Evolutionary conservation across 2,797 vertebrate species (phyloP), one percentile per base, ranked within the genome.

Genomic region (Lacerta viridis): DNA sequence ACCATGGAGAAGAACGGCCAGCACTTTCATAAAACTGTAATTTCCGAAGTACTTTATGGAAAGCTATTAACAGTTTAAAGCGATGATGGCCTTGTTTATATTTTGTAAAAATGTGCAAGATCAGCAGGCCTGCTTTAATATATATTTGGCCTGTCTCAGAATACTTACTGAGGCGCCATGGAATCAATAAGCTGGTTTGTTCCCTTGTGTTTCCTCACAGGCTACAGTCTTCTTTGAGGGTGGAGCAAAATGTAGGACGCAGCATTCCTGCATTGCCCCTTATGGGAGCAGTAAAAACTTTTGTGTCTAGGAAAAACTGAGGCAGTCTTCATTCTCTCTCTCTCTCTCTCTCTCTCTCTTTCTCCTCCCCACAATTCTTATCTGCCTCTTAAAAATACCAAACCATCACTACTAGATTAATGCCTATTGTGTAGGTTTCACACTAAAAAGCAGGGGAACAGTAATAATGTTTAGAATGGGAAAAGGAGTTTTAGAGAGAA

Each of bases 401-500:
- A 74, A 84, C 68, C 17, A 64, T 23, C 61, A 64, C 20, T 79
- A n/a, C 10, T 81, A 92, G 82, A 77, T 84, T 90, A 20, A 0
- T 84, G 55, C 90, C 90, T 90, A 92, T 92, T 94, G 89, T 71
- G 91, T 91, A 90, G 90, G 79, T 43, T 90, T 93, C 61, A 78
- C 61, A 68, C 46, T 87, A 64, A 87, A 88, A 88, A 88, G 64
- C 64, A 81, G 74, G 29, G 83, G 89, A 85, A 46, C 83, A n/a
- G 81, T 94, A 90, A 89, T 91, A 88, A 80, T 25, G 0, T 88
- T 93, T 90, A 86, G 76, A 88, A 88, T 33, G 11, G 36, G 72
- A n/a, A 80, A 82, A 74, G 25, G 66, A 50, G 6, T n/a, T 85
- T 68, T 55, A 59, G 27, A 82, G 85, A 89, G 85, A 89, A 88